Base-by-base conservation (phyloP, 2,113 vertebrate genomes). In the Triplophysa rosa region DNA sequence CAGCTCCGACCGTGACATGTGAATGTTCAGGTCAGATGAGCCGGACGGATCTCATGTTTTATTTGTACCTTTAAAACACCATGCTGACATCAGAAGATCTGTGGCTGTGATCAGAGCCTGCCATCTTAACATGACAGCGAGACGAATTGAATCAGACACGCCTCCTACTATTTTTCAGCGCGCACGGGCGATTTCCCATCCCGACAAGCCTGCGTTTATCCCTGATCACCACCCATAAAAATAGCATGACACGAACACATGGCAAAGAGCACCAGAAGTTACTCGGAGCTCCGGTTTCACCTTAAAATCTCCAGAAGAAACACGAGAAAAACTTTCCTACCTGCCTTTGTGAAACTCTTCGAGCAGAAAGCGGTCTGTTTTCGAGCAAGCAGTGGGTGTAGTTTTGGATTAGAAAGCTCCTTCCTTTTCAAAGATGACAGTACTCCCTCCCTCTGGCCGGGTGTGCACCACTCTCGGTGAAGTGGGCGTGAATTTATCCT, bases 81-180 rank as follows among this genome's bases (percentile, higher is more conserved):
- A 68, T 13, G 12, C 45, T 75, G 69, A 76, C 80, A 82, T 84
- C 49, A 64, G 70, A 82, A 67, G 83, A 78, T 19, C 67, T 77
- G 66, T 45, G 64, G 74, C n/a, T 17, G 21, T 66, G 49, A 26
- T 66, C 62, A 62, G 21, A 58, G 7, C 52, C 73, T 17, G 33
- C 49, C 64, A 73, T 79, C 77, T 80, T 65, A 49, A 84, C 47
- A 45, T 71, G 81, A 62, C 80, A 78, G 69, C 68, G 45, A 63
- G 42, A 17, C 8, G 6, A 54, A 67, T 37, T 19, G 14, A 79
- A 80, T 52, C 70, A 45, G 67, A 78, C 75, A 79, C 79, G 64
- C 78, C 71, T 84, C 49, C 69, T 80, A 78, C 77, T 84, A 84
- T 84, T 84, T 64, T 83, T 77, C 70, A 73, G 79, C 86, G 83